Percentiles rank a stretch among this genome's conserved stretches.
These are phyloP conservation scores for Crocidura indochinensis DNA, from an alignment of 2,797 vertebrate species.

Conservation along the genomic window DNA sequence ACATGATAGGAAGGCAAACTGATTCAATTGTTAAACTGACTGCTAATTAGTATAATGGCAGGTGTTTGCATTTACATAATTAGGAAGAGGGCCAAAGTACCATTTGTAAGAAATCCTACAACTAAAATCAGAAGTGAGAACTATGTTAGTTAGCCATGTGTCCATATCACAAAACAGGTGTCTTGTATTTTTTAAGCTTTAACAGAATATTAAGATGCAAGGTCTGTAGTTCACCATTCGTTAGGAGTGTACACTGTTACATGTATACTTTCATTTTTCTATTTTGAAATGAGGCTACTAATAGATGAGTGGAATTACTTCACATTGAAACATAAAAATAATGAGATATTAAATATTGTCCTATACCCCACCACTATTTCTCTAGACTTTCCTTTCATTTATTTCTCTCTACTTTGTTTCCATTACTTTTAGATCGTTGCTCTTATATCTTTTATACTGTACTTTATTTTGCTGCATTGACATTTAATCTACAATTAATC, in stretches of 20 bases:
- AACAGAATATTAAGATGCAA: not conserved
- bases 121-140: slow-evolving; percentile 3
- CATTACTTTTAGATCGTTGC: not conserved
- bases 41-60: slow-evolving; percentile 54
- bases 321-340: not conserved
- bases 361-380: not conserved
- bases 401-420: not conserved
- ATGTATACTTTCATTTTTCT: not conserved
- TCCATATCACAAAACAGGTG: not conserved
- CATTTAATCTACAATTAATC: not conserved
- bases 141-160: not conserved
- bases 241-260: not conserved
- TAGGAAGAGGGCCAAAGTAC: slow-evolving; percentile 55
- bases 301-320: not conserved
- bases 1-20: slow-evolving; percentile 45
- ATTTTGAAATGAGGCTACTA: slow-evolving; percentile 20
- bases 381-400: not conserved
- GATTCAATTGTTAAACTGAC: slow-evolving; percentile 67
- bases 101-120: slow-evolving; percentile 26
- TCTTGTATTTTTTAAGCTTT: not conserved
- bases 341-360: not conserved
- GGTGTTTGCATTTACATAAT: slow-evolving; percentile 20
- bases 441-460: not conserved
- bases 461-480: not conserved
- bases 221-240: not conserved